Conservation (phyloP, 2,797 vertebrate species). For the Gymnopithys bicolor region DNA sequence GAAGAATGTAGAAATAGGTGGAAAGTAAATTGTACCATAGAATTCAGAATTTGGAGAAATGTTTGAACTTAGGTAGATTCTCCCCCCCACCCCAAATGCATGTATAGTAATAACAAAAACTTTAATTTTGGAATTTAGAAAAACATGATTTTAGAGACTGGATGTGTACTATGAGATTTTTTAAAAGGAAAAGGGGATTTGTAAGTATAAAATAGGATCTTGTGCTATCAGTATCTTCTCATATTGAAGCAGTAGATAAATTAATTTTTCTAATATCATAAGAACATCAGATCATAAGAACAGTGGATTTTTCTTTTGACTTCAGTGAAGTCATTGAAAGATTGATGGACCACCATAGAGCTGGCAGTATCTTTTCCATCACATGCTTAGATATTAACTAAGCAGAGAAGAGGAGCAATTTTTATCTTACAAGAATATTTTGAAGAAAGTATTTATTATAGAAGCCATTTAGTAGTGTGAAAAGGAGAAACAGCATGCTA, state of each 20-base stretch:
- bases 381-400: not conserved
- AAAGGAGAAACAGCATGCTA: not conserved
- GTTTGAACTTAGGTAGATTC: not conserved
- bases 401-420: not conserved
- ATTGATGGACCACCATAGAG: not conserved
- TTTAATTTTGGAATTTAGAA: not conserved
- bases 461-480: not conserved
- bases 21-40: not conserved
- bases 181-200: not conserved
- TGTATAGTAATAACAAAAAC: not conserved
- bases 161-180: not conserved
- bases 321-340: not conserved
- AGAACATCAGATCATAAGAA: not conserved
- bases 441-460: not conserved
- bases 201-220: not conserved
- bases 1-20: not conserved
- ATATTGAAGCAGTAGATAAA: not conserved
- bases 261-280: not conserved
- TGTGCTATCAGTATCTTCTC: not conserved
- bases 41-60: not conserved
- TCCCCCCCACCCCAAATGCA: not conserved
- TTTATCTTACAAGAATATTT: not conserved
- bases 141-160: not conserved
- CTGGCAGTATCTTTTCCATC: not conserved
- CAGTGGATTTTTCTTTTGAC: not conserved